Conservation (phyloP, 2,113 vertebrate genomes). For the Chaetorhynchus papuensis region DNA sequence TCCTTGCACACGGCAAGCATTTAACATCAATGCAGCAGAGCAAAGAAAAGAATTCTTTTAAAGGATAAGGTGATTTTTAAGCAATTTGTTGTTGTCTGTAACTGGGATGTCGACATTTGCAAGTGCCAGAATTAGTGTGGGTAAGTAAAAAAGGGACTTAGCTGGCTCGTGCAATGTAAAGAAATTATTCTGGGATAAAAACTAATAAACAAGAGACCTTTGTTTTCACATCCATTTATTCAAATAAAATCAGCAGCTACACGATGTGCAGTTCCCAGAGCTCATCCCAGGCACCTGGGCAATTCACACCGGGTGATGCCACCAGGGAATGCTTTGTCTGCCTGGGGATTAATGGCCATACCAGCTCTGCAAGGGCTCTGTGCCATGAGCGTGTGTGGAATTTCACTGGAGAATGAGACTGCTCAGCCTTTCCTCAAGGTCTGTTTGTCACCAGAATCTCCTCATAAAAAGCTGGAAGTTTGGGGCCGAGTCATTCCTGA, state of each 20-base stretch:
- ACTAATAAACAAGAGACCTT: background rate
- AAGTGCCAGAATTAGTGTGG: background rate
- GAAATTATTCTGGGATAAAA: background rate
- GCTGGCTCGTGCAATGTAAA: background rate
- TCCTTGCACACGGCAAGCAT: fast-evolving
- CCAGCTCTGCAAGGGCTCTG: background rate
- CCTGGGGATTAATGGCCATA: background rate
- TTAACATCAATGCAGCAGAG: background rate
- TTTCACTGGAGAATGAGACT: background rate
- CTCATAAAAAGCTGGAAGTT: background rate
- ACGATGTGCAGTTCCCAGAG: background rate
- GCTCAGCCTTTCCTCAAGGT: background rate
- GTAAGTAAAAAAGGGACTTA: background rate
- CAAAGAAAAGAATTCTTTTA: background rate
- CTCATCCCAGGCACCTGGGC: background rate
- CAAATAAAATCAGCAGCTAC: background rate
- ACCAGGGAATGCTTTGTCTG: background rate
- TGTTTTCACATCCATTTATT: background rate
- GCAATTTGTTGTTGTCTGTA: background rate
- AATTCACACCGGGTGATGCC: background rate
- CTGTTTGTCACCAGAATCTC: background rate
- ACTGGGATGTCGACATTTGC: background rate
- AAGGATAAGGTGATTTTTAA: background rate
- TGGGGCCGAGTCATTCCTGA: background rate
- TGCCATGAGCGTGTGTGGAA: background rate